Base-by-base conservation (phyloP, 2,888 invertebrate species). In the Amphipoea lucens region DNA sequence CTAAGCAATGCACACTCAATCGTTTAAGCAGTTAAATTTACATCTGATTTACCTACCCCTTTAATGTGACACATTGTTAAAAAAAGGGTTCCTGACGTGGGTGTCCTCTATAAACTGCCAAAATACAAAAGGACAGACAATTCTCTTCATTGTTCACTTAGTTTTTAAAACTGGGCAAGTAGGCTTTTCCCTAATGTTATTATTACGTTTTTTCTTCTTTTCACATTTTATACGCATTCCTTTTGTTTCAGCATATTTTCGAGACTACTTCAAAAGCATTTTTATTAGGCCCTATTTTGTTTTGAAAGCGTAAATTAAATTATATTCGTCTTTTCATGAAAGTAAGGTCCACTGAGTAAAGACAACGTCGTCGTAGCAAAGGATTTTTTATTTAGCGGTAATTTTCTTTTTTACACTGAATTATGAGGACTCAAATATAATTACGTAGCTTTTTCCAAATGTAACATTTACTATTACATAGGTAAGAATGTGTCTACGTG, bases 191-290 rank as follows among this genome's bases (percentile, higher is more conserved):
- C 63, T 88, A 82, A 82, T 73, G 72, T 78, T 68, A 79, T 84
- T 82, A 86, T 77, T 48, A 78, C 76, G 40, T 62, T 78, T 83
- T 76, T 84, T 62, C 67, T 75, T 65, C 63, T 68, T 51, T 75
- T 66, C 54, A 71, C 42, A 65, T 71, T 87, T 78, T 36, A 75
- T 40, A 73, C 71, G 29, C 62, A 82, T 71, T 87, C 69, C 77
- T 84, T 87, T 84, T 86, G 84, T 88, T 87, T 73, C 74, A 84
- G 67, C 84, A 82, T 84, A 87, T 76, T 84, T 78, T 81, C 36
- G 67, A 73, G 72, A 66, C 63, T 70, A 77, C 79, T 84, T 78
- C 76, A 70, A 82, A 87, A 75, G 82, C 76, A 75, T 88, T 84
- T 88, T 78, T 82, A 84, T 82, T 36, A 81, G 68, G 79, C 69